A percentile compares a stretch with the other conserved stretches of the same genome.
Evolutionary conservation across 2,888 invertebrate species (phyloP).

Genomic region (Sthenelais limicola): DNA sequence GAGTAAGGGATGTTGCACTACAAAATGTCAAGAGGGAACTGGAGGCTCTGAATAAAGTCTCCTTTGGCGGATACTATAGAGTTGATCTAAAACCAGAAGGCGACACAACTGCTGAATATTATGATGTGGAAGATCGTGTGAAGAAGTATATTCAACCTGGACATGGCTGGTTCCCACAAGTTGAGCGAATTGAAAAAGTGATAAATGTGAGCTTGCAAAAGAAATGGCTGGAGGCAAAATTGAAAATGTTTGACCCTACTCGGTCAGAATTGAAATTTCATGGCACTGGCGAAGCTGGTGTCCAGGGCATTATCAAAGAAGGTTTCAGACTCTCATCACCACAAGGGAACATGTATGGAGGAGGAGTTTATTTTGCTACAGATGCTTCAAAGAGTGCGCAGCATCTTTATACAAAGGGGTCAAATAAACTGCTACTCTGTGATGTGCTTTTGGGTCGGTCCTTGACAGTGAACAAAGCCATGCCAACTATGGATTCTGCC

Average conservation of each 20-base stretch:
- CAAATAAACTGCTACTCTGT: slow-evolving; percentile 47
- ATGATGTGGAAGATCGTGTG: slow-evolving; percentile 43
- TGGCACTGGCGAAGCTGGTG: slow-evolving; percentile 40
- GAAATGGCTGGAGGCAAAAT: slow-evolving; percentile 22
- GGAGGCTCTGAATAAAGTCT: neutral
- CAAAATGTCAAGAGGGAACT: slow-evolving; percentile 5
- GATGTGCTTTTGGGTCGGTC: slow-evolving; percentile 47
- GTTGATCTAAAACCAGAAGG: slow-evolving; percentile 38
- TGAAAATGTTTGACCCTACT: slow-evolving; percentile 33
- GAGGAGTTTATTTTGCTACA: slow-evolving; percentile 48
- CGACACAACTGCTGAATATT: slow-evolving; percentile 45
- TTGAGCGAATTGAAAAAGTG: slow-evolving; percentile 46
- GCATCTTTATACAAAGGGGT: slow-evolving; percentile 46
- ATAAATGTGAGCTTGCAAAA: slow-evolving; percentile 34
- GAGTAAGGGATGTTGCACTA: slow-evolving; percentile 1
- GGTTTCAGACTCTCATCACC: slow-evolving; percentile 47
- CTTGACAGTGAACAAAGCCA: slow-evolving; percentile 30
- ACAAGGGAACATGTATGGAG: slow-evolving; percentile 36
- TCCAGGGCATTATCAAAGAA: slow-evolving; percentile 40
- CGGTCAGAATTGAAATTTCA: slow-evolving; percentile 46
- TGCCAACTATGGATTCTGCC: slow-evolving; percentile 13
- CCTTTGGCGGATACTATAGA: neutral
- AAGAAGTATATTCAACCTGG: slow-evolving; percentile 45
- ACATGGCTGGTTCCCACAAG: slow-evolving; percentile 46
- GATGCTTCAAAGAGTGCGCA: slow-evolving; percentile 51